These are phyloP conservation scores for Cetonia aurata DNA, from an alignment of 2,888 invertebrate genomes.

Conservation along the genomic window DNA sequence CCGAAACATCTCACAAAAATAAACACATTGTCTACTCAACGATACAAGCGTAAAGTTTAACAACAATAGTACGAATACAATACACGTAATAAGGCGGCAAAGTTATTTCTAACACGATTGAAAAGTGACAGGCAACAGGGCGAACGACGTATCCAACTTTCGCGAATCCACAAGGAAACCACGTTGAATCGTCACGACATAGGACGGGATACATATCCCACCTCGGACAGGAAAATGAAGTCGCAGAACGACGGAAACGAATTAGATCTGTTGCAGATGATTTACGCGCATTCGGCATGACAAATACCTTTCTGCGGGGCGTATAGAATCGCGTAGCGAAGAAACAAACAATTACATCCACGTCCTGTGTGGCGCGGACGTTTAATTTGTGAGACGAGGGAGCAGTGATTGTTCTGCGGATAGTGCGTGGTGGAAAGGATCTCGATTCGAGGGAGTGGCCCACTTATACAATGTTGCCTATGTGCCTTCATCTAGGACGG, in stretches of 20 bases:
- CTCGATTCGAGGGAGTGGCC: conserved; percentile 20
- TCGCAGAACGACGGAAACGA: conserved; percentile 33
- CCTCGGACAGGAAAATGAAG: conserved; percentile 13
- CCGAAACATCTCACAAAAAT: no score
- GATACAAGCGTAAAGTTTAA: no score
- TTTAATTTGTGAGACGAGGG: conserved; percentile 28
- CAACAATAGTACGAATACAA: no score
- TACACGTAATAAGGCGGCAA: no score
- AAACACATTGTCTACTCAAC: no score
- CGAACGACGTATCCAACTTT: no score
- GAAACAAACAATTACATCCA: conserved; percentile 38
- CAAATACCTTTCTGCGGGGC: conserved; percentile 36
- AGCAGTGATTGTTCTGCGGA: conserved; percentile 31
- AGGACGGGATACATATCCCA: background rate
- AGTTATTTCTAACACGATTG: no score
- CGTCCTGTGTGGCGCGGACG: conserved; percentile 33
- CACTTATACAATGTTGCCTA: conserved; percentile 9
- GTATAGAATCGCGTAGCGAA: conserved; percentile 27
- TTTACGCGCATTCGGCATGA: conserved; percentile 26
- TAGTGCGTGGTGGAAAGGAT: conserved; percentile 27
- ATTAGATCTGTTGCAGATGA: conserved; percentile 17
- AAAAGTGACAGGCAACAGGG: no score
- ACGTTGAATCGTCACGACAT: no score
- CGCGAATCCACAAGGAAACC: no score
- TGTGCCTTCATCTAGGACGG: background rate